A percentile compares a stretch with the other conserved stretches of the same genome.
Evolutionary conservation across 1,140 invertebrate genomes (phyloP).

Genomic region (Trachelipus rathkii): DNA sequence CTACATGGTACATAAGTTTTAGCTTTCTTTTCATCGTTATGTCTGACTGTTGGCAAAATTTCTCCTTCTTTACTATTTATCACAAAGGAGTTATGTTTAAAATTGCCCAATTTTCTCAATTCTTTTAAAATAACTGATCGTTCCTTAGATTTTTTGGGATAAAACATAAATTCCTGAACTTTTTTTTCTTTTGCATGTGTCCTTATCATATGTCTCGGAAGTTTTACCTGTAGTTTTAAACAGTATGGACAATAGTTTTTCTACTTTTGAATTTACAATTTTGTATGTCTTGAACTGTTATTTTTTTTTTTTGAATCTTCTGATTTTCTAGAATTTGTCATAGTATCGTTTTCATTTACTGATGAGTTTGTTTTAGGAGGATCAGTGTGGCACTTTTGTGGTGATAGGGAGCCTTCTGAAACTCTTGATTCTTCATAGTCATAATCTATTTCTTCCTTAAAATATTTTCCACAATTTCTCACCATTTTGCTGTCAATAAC

Average conservation of each 20-base stretch:
- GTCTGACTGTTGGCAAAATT: neutral
- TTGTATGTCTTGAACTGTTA: neutral
- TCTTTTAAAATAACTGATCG: neutral
- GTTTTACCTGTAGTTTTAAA: neutral
- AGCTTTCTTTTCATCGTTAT: neutral
- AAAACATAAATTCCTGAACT: neutral
- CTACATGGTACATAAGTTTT: neutral
- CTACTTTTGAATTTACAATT: neutral
- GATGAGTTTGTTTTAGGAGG: no score
- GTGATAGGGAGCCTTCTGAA: no score
- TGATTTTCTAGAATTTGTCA: no score
- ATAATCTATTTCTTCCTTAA: no score
- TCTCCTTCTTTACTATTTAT: neutral
- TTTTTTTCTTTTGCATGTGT: neutral
- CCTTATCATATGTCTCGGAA: neutral
- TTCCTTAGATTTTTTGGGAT: neutral
- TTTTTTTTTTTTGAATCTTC: no score
- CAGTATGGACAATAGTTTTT: neutral
- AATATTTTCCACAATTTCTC: no score
- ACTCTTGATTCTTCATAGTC: no score
- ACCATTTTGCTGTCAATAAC: no score
- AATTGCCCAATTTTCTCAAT: neutral
- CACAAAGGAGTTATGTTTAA: neutral
- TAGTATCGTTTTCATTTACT: no score
- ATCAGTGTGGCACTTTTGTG: no score